Conservation (phyloP, 2,888 invertebrate genomes). For the Phasia obesa region DNA sequence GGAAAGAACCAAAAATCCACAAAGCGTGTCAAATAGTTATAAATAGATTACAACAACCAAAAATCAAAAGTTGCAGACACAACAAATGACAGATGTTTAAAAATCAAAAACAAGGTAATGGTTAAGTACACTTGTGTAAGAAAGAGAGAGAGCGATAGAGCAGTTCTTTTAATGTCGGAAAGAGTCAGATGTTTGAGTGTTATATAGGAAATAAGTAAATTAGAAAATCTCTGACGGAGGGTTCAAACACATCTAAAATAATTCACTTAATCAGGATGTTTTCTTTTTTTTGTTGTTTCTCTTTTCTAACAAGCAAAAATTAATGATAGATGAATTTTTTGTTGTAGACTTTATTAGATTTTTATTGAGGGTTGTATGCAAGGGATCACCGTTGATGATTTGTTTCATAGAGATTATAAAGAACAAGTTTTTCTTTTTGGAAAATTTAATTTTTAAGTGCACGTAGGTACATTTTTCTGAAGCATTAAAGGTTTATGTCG, state of each 20-base stretch:
- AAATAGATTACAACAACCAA: constrained; percentile 44
- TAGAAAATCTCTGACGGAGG: constrained; percentile 25
- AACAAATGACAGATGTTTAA: constrained; percentile 56
- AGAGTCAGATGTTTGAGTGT: constrained; percentile 37
- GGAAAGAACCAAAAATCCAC: constrained; percentile 35
- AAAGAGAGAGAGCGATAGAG: constrained; percentile 13
- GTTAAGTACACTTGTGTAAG: neutral
- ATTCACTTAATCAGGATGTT: constrained; percentile 78
- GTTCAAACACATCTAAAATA: constrained; percentile 62
- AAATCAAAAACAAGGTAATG: constrained; percentile 7
- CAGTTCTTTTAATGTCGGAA: neutral
- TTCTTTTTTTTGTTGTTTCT: neutral
- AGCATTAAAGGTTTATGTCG: no score
- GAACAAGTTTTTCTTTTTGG: no score
- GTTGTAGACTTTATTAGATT: constrained; percentile 10
- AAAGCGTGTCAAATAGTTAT: constrained; percentile 59
- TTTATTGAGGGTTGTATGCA: constrained; percentile 26
- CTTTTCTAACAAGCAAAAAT: constrained; percentile 7
- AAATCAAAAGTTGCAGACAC: constrained; percentile 16
- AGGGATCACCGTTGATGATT: constrained; percentile 35
- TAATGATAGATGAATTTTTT: constrained; percentile 30
- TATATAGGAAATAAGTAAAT: constrained; percentile 13
- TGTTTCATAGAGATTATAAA: constrained; percentile 21
- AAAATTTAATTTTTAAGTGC: no score
- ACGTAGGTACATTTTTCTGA: no score